These are phyloP conservation scores for Caenorhabditis drosophilae DNA, from an alignment of 2,888 invertebrate genomes.

Conservation along the genomic window DNA sequence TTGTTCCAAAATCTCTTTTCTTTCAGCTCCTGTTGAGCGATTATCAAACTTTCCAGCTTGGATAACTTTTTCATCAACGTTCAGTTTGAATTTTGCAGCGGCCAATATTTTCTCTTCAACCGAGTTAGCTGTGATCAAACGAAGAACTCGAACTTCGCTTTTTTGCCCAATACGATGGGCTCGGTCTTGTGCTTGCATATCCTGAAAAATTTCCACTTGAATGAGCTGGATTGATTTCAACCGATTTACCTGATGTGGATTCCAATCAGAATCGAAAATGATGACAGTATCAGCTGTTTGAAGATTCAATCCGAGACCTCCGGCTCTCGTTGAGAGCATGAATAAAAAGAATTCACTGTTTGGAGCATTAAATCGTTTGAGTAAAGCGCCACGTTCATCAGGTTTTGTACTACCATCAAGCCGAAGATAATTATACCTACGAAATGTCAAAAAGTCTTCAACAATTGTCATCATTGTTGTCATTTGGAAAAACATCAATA, in stretches of 20 bases:
- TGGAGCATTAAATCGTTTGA: slow-evolving; percentile 84
- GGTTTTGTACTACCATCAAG: slow-evolving; percentile 97
- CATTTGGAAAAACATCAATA: slow-evolving; percentile 99
- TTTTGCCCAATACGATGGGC: slow-evolving; percentile 99
- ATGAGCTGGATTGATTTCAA: slow-evolving; percentile 50
- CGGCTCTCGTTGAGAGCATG: slow-evolving; percentile 84
- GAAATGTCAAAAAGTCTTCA: slow-evolving; percentile 93
- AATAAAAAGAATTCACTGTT: slow-evolving; percentile 92
- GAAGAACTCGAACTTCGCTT: slow-evolving; percentile 90
- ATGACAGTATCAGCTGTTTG: slow-evolving; percentile 98
- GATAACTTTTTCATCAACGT: slow-evolving; percentile 99
- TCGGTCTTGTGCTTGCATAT: slow-evolving; percentile 98
- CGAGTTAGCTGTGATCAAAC: slow-evolving; percentile 97
- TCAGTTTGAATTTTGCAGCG: slow-evolving; percentile 94
- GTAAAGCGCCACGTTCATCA: slow-evolving; percentile 91
- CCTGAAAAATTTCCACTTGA: slow-evolving; percentile 73
- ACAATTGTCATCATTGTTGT: slow-evolving; percentile 98
- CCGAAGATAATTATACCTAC: slow-evolving; percentile 85
- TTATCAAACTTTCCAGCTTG: slow-evolving; percentile 99
- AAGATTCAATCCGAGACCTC: slow-evolving; percentile 85
- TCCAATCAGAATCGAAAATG: slow-evolving; percentile 99
- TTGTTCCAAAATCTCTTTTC: slow-evolving; percentile 91
- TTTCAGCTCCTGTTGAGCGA: slow-evolving; percentile 93
- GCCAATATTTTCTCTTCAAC: slow-evolving; percentile 97
- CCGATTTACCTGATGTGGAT: slow-evolving; percentile 83